These are phyloP conservation scores for Stenolophus ochropezus DNA, from an alignment of 2,888 invertebrate genomes.

Conservation along the genomic window DNA sequence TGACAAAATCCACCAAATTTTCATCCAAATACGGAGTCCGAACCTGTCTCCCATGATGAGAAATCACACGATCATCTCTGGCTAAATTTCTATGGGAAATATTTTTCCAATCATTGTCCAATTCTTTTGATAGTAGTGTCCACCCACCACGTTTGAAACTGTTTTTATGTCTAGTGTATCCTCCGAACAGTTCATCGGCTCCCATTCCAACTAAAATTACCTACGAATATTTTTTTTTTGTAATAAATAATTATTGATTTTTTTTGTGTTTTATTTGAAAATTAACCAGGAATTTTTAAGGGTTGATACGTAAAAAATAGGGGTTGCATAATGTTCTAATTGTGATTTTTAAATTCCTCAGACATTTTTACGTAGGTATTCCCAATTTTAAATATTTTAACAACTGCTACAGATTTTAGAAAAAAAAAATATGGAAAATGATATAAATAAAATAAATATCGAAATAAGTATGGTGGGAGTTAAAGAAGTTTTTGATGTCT, in stretches of 20 bases:
- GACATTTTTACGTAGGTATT: not conserved
- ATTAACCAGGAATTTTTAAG: not conserved
- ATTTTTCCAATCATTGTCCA: constrained; percentile 85
- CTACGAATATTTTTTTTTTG: constrained; percentile 71
- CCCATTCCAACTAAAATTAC: constrained; percentile 93
- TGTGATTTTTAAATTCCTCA: not conserved
- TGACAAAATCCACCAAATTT: constrained; percentile 79
- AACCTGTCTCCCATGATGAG: constrained; percentile 90
- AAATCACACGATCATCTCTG: constrained; percentile 94
- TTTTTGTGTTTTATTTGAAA: not conserved
- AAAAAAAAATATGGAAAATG: too few relatives aligned
- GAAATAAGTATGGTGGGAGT: too few relatives aligned
- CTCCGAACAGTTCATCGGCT: constrained; percentile 97
- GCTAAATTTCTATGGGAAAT: constrained; percentile 94
- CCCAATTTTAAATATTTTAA: too few relatives aligned
- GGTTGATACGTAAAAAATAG: not conserved
- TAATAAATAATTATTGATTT: not conserved
- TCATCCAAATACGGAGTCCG: constrained; percentile 89
- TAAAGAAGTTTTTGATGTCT: too few relatives aligned
- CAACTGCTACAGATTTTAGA: too few relatives aligned
- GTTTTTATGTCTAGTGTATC: constrained; percentile 92
- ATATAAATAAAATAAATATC: too few relatives aligned
- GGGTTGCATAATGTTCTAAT: not conserved
- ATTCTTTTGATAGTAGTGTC: constrained; percentile 75
- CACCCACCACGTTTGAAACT: constrained; percentile 78